phyloP scores from a whole-genome alignment of 2,888 invertebrate genomes.

The Epinotia brunnichana region DNA sequence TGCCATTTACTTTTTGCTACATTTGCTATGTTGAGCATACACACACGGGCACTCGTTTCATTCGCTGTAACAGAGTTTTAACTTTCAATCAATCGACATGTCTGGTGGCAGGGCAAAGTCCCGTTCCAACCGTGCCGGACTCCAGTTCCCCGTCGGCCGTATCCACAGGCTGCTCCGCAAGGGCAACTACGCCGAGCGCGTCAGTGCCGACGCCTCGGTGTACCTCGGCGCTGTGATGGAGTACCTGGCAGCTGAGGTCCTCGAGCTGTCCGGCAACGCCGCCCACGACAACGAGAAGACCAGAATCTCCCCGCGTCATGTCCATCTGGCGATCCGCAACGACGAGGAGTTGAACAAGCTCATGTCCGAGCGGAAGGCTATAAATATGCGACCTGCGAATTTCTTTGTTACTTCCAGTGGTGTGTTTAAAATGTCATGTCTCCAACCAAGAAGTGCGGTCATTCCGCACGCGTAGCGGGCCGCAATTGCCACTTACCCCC shows the following conservation, averaged over 20 bases:
- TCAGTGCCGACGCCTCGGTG: constrained; percentile 80
- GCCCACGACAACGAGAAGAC: constrained; percentile 88
- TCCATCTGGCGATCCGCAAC: constrained; percentile 90
- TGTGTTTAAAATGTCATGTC: too few species aligned
- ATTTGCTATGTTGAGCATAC: too few species aligned
- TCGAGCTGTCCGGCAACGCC: constrained; percentile 86
- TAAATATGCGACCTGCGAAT: too few species aligned
- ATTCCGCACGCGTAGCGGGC: too few species aligned
- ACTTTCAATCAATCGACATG: constrained; percentile 35
- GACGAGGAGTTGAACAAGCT: constrained; percentile 91
- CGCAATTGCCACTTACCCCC: too few species aligned
- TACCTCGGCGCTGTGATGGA: constrained; percentile 85
- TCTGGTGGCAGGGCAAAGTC: constrained; percentile 72
- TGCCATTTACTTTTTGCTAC: too few species aligned
- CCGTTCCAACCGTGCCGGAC: constrained; percentile 83
- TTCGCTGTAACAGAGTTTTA: too few species aligned
- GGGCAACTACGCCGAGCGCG: constrained; percentile 85
- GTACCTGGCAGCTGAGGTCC: constrained; percentile 86
- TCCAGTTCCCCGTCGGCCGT: constrained; percentile 84
- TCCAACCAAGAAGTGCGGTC: too few species aligned
- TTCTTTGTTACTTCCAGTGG: too few species aligned
- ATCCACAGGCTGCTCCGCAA: constrained; percentile 83
- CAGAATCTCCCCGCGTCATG: constrained; percentile 89
- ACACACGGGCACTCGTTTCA: too few species aligned
- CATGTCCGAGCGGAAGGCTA: too few species aligned